Conservation (phyloP, 1,140 invertebrate species). For the Colletes latitarsis region DNA sequence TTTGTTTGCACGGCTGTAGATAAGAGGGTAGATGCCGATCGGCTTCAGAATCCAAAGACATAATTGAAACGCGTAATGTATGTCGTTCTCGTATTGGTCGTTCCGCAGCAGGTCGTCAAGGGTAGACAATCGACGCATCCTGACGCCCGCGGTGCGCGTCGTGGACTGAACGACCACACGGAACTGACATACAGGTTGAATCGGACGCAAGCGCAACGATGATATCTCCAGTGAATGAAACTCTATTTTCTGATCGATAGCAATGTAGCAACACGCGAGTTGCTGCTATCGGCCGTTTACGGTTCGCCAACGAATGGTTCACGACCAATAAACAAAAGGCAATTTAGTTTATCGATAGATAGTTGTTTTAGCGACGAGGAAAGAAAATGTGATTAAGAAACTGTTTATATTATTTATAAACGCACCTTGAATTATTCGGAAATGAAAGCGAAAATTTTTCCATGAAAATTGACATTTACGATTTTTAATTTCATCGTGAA, state of each 20-base stretch:
- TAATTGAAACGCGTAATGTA: constrained; percentile 52
- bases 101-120: background rate
- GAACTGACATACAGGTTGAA: background rate
- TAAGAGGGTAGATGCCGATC: constrained; percentile 63
- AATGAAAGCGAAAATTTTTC: background rate
- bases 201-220: constrained; percentile 47
- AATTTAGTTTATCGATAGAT: too few relatives aligned
- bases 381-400: background rate
- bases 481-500: background rate
- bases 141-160: background rate
- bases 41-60: constrained; percentile 55
- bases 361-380: background rate
- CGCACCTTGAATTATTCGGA: background rate
- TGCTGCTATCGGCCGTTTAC: background rate
- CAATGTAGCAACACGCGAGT: background rate
- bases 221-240: constrained; percentile 12
- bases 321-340: too few relatives aligned
- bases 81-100: constrained; percentile 42
- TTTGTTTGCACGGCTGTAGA: background rate
- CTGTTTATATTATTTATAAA: background rate
- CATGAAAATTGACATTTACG: too few relatives aligned
- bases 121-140: constrained; percentile 30
- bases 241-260: constrained; percentile 7
- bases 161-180: constrained; percentile 15
- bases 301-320: too few relatives aligned